Evolutionary conservation across 35 echinoderm and acorn worm genomes (phyloP), one percentile per base, ranked within the genome.

Genomic region (Ptychodera flava): DNA sequence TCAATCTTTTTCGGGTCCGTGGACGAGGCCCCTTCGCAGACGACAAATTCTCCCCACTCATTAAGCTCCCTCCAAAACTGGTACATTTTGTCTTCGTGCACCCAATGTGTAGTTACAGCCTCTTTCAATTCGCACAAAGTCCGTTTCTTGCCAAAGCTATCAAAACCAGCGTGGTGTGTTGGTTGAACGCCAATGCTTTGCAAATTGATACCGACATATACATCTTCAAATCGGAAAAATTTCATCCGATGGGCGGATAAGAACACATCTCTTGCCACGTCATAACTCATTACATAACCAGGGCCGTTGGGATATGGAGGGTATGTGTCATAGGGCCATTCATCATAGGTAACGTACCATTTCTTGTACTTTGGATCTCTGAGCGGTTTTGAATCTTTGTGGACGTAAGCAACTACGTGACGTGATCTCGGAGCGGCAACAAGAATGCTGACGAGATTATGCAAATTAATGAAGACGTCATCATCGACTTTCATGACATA

Each of bases 401-500:
- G 45, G 6, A 64, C 45, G 45, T 64, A 64, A 64, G 45, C 45
- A 6, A 64, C 6, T 12, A 64, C 45, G 45, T 12, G 22, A 64
- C 45, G 45, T 12, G 45, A 64, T 22, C 22, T 64, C 22, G 45
- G 45, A 64, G 45, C 6, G 6, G 45, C 45, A 64, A 64, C 22
- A 22, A 64, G 45, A 64, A 64, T 64, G 22, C 45, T 64, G 6
- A 64, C 22, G 6, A 64, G 22, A 64, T 64, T 64, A 64, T 64
- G 45, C 45, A 64, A 64, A 64, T 64, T 64, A 64, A 64, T 64
- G 22, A 64, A 64, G 6, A 90, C 80, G 33, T 95, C 93, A 29
- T 89, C 85, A 53, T 95, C 93, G 28, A 92, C 85, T 83, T 94
- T 94, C 76, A 94, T 88, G 64, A 88, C 81, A 76, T 87, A 94